Base-by-base conservation (phyloP, 2,113 vertebrate species). In the Setophaga petechia region DNA sequence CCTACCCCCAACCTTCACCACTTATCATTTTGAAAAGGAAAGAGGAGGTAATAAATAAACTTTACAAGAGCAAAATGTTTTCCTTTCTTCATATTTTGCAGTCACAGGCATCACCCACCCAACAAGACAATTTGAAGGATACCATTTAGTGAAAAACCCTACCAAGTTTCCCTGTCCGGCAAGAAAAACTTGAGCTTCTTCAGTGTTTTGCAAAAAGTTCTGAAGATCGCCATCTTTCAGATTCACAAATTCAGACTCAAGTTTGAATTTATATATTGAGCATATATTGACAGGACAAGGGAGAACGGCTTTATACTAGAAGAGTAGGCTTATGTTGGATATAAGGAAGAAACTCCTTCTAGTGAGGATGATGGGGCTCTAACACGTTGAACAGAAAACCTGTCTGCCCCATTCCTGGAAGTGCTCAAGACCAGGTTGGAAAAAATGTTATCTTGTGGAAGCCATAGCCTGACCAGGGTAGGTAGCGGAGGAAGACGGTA, bases 401-500 rank as follows among this genome's bases (percentile, higher is more conserved):
- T 33, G 33, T 11, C 31, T 37, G 17, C 14, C 14, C 8, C 21
- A 52, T 27, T 12, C 22, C 27, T 43, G 31, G 31, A 44, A 59
- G 25, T 43, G 25, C 43, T 58, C 44, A 35, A 22, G 6, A 58
- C 21, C 22, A 52, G 44, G 17, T 1, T 44, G 31, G 13, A 76
- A 51, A 11, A 11, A 68, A 43, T 3, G 1, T 52, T 51, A 31
- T 31, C 7, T 15, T 31, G 21, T 21, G 44, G 44, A 33, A 59
- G 22, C 52, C 17, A 13, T 7, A 49, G 30, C 10, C 35, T 35
- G 24, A 21, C 24, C 5, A 11, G 14, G 12, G 44, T 5, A 35
- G 16, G 25, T 9, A n/a, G 20, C 7, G 2, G 31, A 49, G 51
- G 20, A 25, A 52, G 7, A 37, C 0, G 0, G 11, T 43, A 22